Evolutionary conservation across 2,888 invertebrate species (phyloP).

Genomic region (Octodonta nipae): DNA sequence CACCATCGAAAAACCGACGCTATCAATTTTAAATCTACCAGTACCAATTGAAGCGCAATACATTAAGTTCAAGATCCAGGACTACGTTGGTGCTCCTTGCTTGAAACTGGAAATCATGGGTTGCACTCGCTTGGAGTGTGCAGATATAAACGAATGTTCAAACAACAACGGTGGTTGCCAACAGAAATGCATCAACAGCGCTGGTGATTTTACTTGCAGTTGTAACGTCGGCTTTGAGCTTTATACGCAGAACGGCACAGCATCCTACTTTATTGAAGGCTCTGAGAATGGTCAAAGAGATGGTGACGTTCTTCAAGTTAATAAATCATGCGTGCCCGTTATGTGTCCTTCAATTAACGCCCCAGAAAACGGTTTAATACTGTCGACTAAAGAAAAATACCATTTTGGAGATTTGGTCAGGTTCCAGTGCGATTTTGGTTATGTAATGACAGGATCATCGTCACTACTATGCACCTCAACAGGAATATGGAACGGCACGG

Average conservation of each 20-base stretch:
- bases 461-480: conserved; percentile 75
- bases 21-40: conserved; percentile 82
- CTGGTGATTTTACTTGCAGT: conserved; percentile 75
- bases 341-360: conserved; percentile 68
- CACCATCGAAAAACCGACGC: conserved; percentile 72
- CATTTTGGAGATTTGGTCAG: conserved; percentile 81
- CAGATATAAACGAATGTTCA: conserved; percentile 78
- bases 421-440: conserved; percentile 91
- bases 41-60: conserved; percentile 84
- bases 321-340: conserved; percentile 88
- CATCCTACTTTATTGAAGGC: conserved; percentile 66
- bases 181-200: conserved; percentile 81
- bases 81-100: conserved; percentile 79
- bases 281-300: conserved; percentile 79
- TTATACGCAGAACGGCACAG: conserved; percentile 76
- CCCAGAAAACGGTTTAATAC: conserved; percentile 73
- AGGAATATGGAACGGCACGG: conserved; percentile 87
- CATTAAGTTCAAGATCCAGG: conserved; percentile 72
- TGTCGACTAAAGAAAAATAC: conserved; percentile 67
- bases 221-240: conserved; percentile 88
- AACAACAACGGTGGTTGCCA: conserved; percentile 82
- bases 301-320: conserved; percentile 73
- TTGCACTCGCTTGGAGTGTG: conserved; percentile 77
- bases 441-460: conserved; percentile 78
- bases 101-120: conserved; percentile 85